Evolutionary conservation across 2,797 vertebrate genomes (phyloP), one percentile per base, ranked within the genome.

Genomic region (Coccyzus lansbergi): DNA sequence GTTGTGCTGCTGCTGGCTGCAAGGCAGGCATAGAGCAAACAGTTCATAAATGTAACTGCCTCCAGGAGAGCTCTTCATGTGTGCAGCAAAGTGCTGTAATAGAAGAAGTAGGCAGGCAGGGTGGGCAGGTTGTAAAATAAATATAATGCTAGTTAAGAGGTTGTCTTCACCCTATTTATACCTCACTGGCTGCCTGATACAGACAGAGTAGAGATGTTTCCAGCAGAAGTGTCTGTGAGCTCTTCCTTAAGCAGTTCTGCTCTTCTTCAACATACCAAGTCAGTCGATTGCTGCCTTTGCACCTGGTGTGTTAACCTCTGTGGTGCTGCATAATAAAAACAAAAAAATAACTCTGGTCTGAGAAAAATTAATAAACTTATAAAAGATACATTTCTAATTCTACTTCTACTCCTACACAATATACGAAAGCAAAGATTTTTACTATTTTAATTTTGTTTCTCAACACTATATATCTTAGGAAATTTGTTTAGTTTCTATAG

Each of bases 21-120:
- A 25, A 85, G 88, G 60, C 5, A 6, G 91, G 92, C 90, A 74
- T 82, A 60, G 81, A 78, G 68, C 70, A 83, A 94, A 93, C 74
- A 95, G 90, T 70, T 96, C 90, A 93, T 94, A 95, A 95, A 94
- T 29, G 13, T 48, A 71, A 82, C 87, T 86, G 78, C 92, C 94
- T 95, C 38, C 81, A 84, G 77, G 86, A 97, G 88, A 94, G 88
- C 56, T 92, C 49, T 95, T 93, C 86, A 25, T 49, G 82, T 40
- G 74, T 49, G 21, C 48, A 38, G 75, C 72, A 77, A 82, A 96
- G 70, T 15, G 59, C 68, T 89, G 40, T 88, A 52, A 81, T n/a
- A 71, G 24, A 40, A 36, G 16, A 20, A 90, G 75, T 33, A 68
- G 85, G 72, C 64, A 68, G 49, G 36, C 81, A 87, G 42, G 25